A percentile compares a stretch with the other conserved stretches of the same genome.
Conservation (phyloP, 2,888 invertebrate genomes). For the Pristionchus japonicus region DNA sequence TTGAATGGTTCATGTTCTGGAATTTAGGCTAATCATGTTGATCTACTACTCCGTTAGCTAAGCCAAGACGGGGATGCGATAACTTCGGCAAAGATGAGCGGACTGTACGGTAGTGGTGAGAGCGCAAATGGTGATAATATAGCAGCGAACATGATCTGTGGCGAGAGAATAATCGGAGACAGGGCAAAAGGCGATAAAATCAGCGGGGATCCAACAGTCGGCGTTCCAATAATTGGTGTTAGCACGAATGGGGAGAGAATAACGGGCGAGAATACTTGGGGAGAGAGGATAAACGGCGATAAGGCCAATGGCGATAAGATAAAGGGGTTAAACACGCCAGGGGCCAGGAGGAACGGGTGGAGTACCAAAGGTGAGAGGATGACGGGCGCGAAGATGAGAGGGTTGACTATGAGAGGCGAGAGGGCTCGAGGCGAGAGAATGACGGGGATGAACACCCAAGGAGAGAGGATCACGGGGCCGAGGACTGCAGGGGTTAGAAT, state of each 20-base stretch:
- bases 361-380: conserved; percentile 68
- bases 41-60: background rate
- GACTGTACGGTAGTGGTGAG: conserved; percentile 69
- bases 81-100: conserved; percentile 68
- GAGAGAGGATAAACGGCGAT: conserved; percentile 70
- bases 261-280: conserved; percentile 68
- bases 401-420: conserved; percentile 65
- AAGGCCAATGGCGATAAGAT: conserved; percentile 68
- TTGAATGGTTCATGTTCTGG: background rate
- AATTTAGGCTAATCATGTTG: background rate
- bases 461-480: conserved; percentile 70
- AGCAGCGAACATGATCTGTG: conserved; percentile 71
- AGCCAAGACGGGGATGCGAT: conserved; percentile 71
- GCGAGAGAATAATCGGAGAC: conserved; percentile 71
- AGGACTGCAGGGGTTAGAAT: conserved; percentile 67
- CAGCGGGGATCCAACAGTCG: conserved; percentile 47
- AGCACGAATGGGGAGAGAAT: conserved; percentile 69
- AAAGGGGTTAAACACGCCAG: conserved; percentile 67
- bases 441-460: conserved; percentile 70
- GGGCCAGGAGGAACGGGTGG: conserved; percentile 68
- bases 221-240: conserved; percentile 64
- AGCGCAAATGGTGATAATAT: conserved; percentile 70
- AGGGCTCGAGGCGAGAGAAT: conserved; percentile 70
- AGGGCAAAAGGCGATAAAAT: conserved; percentile 62
- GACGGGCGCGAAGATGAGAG: conserved; percentile 66